Evolutionary conservation across 2,888 invertebrate species (phyloP), one percentile per base, ranked within the genome.

Genomic region (Coenonympha glycerion): DNA sequence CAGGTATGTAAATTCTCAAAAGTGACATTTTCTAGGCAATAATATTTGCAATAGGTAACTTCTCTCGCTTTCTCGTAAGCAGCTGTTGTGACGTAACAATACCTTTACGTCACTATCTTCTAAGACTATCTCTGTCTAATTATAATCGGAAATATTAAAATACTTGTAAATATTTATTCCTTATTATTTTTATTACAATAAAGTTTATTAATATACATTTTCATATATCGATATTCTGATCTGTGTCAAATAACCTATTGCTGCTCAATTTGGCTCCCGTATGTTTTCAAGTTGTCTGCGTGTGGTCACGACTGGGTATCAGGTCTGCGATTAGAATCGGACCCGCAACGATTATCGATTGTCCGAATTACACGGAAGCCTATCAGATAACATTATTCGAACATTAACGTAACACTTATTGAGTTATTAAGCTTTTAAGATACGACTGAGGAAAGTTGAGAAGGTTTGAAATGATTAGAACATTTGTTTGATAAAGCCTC

Each of bases 241-340:
- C n/a, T 3, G 8, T 24, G 6, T 2, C 6, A 6, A 24, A n/a
- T n/a, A n/a, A n/a, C n/a, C n/a, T n/a, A n/a, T n/a, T n/a, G n/a
- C n/a, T n/a, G n/a, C n/a, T n/a, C 19, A 30, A n/a, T 11, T 19
- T n/a, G 11, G 11, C 3, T 4, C 11, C 21, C 45, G 55, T 52
- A 22, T 42, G 47, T 52, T 55, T 47, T 6, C 44, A 44, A 31
- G 3, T 39, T 11, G 24, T 46, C 56, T 67, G 76, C 68, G 79
- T 79, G 79, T 74, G 78, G 78, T 70, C 76, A 67, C 69, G 66
- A 64, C 65, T 63, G 59, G 68, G 65, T 55, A 53, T 63, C 65
- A 62, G 64, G 66, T 64, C 69, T 72, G 62, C 68, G 74, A 79
- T 79, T 74, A 74, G 68, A 71, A 74, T 74, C 68, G 58, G 59